Conservation (phyloP, 2,888 invertebrate genomes). For the Lycophotia porphyrea region DNA sequence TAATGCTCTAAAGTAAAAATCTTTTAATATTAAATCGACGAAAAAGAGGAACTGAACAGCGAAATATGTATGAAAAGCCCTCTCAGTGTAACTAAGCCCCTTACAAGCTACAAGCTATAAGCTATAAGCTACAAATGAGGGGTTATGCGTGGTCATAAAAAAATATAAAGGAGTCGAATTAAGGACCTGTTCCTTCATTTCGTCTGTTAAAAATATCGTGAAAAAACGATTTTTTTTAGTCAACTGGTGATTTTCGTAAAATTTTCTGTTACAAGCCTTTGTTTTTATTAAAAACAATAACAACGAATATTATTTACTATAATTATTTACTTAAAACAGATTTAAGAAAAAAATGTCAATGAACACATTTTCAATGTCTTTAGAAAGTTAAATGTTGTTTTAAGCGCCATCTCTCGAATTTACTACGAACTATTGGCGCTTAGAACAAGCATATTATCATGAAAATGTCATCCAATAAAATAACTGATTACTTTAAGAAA, state of each 20-base stretch:
- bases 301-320: constrained; percentile 52
- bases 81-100: background rate
- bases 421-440: background rate
- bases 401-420: constrained; percentile 34
- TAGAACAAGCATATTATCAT: constrained; percentile 25
- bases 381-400: constrained; percentile 8
- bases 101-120: too few relatives aligned
- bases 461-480: constrained; percentile 31
- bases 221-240: background rate
- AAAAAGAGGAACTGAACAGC: background rate
- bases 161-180: background rate
- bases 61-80: background rate
- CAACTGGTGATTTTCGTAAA: constrained; percentile 41
- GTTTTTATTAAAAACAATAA: constrained; percentile 68
- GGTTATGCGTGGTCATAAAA: background rate
- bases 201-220: background rate
- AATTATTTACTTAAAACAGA: constrained; percentile 26
- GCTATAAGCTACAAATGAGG: too few relatives aligned
- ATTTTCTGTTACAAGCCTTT: constrained; percentile 67
- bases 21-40: background rate
- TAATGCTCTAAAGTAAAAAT: background rate
- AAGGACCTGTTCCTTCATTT: background rate
- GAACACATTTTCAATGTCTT: constrained; percentile 8
- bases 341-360: constrained; percentile 18
- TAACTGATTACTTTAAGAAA: constrained; percentile 34